Evolutionary conservation across 2,888 invertebrate species (phyloP).

Genomic region (Hartigia nigra): DNA sequence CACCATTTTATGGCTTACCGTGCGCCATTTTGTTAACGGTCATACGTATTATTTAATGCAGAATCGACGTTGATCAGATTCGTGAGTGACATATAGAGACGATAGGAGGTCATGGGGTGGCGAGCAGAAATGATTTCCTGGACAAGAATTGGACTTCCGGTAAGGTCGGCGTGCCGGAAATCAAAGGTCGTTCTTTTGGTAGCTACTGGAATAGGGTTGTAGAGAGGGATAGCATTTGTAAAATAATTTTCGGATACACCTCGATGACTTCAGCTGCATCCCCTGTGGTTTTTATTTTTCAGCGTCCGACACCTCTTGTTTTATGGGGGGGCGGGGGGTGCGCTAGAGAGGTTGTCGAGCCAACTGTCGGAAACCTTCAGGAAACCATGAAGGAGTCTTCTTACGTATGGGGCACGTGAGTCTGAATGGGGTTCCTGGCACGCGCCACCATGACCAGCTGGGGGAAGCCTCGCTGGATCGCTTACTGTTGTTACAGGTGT

Average conservation of each 20-base stretch:
- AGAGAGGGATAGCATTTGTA: background rate
- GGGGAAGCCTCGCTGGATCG: constrained; percentile 10
- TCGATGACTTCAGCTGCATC: background rate
- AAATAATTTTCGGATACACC: background rate
- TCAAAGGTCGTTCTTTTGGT: constrained; percentile 29
- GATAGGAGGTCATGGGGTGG: background rate
- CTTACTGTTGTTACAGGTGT: constrained; percentile 21
- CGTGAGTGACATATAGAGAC: background rate
- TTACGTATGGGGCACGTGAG: background rate
- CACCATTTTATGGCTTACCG: background rate
- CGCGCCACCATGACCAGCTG: constrained; percentile 1
- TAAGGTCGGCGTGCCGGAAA: constrained; percentile 45
- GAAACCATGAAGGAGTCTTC: background rate
- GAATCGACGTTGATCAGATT: background rate
- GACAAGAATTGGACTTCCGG: background rate
- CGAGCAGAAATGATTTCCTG: background rate
- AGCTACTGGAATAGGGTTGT: background rate
- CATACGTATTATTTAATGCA: background rate
- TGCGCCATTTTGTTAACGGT: background rate
- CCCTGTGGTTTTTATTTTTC: background rate
- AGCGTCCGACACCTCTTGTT: background rate
- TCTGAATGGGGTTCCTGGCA: background rate
- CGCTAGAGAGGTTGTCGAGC: background rate
- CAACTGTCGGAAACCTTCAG: background rate
- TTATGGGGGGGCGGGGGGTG: background rate